These are phyloP conservation scores for Pandemis corylana DNA, from an alignment of 2,888 invertebrate genomes.

Conservation along the genomic window DNA sequence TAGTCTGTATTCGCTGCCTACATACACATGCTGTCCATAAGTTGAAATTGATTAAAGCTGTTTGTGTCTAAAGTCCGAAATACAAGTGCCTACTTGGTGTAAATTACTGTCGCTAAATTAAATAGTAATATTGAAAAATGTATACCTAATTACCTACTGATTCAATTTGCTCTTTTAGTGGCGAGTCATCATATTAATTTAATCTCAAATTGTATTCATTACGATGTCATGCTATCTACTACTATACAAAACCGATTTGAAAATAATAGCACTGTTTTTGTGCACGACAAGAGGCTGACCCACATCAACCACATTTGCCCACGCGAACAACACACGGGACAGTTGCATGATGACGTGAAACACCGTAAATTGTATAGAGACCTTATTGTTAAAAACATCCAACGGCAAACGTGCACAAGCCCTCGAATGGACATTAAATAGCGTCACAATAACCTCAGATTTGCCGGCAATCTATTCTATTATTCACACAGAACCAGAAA, in stretches of 20 bases:
- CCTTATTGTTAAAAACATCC: constrained; percentile 65
- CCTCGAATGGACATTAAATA: constrained; percentile 78
- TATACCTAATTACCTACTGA: no score
- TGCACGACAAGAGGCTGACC: constrained; percentile 71
- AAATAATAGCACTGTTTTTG: constrained; percentile 35
- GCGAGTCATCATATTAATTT: no score
- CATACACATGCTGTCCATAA: neutral
- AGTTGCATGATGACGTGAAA: constrained; percentile 76
- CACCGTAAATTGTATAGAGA: constrained; percentile 76
- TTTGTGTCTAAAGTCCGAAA: no score
- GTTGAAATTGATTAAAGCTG: neutral
- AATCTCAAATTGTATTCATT: neutral
- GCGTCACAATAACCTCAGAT: constrained; percentile 79
- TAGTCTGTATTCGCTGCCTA: constrained; percentile 32
- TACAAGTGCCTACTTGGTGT: no score
- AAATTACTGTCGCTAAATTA: no score
- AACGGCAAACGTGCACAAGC: constrained; percentile 56
- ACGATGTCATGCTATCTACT: constrained; percentile 2
- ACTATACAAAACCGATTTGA: constrained; percentile 7
- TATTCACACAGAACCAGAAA: constrained; percentile 74
- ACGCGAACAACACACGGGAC: constrained; percentile 67
- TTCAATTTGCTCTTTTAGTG: no score
- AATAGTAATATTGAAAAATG: no score
- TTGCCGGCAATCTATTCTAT: constrained; percentile 84
- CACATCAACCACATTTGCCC: constrained; percentile 70